These are phyloP conservation scores for Agriotes lineatus DNA, from an alignment of 2,888 invertebrate species.

Conservation along the genomic window DNA sequence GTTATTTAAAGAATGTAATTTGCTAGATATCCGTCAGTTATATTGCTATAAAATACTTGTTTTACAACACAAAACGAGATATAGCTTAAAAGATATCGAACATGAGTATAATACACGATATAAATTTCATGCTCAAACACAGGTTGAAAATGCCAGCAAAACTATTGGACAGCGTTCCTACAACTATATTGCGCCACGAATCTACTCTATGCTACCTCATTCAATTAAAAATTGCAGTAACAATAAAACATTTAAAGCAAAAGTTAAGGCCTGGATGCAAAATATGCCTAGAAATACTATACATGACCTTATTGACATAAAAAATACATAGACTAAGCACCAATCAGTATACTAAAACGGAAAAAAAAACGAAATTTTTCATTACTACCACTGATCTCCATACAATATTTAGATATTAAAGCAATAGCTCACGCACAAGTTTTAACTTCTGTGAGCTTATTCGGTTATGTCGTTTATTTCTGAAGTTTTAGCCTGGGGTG, in stretches of 20 bases:
- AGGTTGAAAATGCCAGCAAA: background rate
- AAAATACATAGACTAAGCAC: too few species aligned
- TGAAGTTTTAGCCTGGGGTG: too few species aligned
- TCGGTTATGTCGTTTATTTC: too few species aligned
- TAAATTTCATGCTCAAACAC: background rate
- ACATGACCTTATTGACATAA: too few species aligned
- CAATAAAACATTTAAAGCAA: background rate
- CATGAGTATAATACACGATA: background rate
- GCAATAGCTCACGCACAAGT: too few species aligned
- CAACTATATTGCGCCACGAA: background rate
- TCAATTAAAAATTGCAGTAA: background rate
- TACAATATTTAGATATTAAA: too few species aligned
- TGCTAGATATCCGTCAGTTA: background rate
- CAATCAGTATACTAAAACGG: too few species aligned
- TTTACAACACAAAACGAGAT: background rate
- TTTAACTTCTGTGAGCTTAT: too few species aligned
- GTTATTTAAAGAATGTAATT: background rate
- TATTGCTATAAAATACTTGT: background rate
- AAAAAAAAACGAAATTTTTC: too few species aligned
- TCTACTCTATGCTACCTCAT: background rate
- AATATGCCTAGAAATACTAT: too few species aligned
- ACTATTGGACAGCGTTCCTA: background rate
- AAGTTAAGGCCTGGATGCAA: too few species aligned
- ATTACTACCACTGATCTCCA: too few species aligned
- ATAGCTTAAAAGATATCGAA: background rate